Conservation (phyloP, 2,888 invertebrate genomes). For the Agrotis puta region DNA sequence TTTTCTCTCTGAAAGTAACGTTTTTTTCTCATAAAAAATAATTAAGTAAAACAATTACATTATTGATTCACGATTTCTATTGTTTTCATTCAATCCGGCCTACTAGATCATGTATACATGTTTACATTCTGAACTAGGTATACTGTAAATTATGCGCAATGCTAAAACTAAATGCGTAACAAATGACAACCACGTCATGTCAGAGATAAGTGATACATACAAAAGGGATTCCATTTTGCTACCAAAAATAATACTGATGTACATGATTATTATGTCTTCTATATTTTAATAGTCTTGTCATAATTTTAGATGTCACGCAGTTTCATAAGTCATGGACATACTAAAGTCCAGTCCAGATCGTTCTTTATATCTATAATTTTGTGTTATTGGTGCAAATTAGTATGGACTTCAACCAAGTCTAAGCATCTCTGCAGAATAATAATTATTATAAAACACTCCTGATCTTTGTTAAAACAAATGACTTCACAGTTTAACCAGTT, state of each 20-base stretch:
- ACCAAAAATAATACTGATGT: too few species aligned
- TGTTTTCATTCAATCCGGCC: not conserved
- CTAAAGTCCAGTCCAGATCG: conserved; percentile 4
- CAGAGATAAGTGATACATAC: not conserved
- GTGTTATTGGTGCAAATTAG: conserved; percentile 8
- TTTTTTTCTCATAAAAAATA: too few species aligned
- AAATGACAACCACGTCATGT: not conserved
- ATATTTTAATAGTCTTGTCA: not conserved
- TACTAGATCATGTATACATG: not conserved
- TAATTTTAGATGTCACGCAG: not conserved
- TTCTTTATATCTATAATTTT: not conserved
- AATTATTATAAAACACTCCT: not conserved
- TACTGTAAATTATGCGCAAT: not conserved
- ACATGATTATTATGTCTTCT: too few species aligned
- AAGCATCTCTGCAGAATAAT: not conserved
- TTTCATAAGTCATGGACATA: not conserved
- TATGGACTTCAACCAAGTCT: conserved; percentile 8
- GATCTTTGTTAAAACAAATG: too few species aligned
- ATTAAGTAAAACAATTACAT: too few species aligned
- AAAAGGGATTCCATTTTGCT: not conserved
- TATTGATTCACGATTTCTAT: not conserved
- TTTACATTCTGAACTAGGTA: not conserved
- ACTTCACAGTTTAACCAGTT: too few species aligned
- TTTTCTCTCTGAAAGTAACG: too few species aligned
- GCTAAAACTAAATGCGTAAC: not conserved